A percentile compares a stretch with the other conserved stretches of the same genome.
Conservation (phyloP, 2,888 invertebrate genomes). For the Diaperis boleti region DNA sequence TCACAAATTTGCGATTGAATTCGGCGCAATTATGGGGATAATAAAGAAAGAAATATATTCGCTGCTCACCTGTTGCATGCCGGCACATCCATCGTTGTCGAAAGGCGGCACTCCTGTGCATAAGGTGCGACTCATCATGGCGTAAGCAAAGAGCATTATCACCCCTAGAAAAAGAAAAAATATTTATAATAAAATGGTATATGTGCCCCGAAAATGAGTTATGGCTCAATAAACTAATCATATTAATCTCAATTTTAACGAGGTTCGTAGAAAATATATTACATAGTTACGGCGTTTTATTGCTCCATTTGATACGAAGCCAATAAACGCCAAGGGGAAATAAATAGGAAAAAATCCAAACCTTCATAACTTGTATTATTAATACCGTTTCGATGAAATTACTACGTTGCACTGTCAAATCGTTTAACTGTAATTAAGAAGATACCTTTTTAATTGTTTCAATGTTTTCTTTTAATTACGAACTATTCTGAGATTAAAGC, state of each 20-base stretch:
- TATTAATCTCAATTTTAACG: conserved; percentile 17
- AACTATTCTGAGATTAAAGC: too few relatives aligned
- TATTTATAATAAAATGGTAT: too few relatives aligned
- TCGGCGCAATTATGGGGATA: background rate
- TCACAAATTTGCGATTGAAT: conserved; percentile 1
- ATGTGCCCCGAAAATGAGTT: too few relatives aligned
- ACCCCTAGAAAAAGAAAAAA: conserved; percentile 68
- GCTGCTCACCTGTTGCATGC: conserved; percentile 74
- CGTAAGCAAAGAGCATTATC: conserved; percentile 75
- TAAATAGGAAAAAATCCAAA: conserved; percentile 2
- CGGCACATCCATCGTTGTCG: conserved; percentile 75
- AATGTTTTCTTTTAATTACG: too few relatives aligned
- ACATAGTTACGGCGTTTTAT: conserved; percentile 10
- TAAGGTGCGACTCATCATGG: conserved; percentile 77
- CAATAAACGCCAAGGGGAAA: background rate
- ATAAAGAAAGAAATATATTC: background rate
- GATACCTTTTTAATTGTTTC: too few relatives aligned
- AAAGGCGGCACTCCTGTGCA: conserved; percentile 78
- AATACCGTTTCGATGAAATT: too few relatives aligned
- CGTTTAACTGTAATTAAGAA: too few relatives aligned
- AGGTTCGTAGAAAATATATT: conserved; percentile 1
- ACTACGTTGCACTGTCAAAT: too few relatives aligned
- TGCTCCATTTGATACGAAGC: background rate
- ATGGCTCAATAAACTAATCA: background rate
- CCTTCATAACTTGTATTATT: too few relatives aligned